A percentile compares a stretch with the other conserved stretches of the same genome.
phyloP scores from a whole-genome alignment of 2,797 vertebrate species.

The Vespertilio murinus region DNA sequence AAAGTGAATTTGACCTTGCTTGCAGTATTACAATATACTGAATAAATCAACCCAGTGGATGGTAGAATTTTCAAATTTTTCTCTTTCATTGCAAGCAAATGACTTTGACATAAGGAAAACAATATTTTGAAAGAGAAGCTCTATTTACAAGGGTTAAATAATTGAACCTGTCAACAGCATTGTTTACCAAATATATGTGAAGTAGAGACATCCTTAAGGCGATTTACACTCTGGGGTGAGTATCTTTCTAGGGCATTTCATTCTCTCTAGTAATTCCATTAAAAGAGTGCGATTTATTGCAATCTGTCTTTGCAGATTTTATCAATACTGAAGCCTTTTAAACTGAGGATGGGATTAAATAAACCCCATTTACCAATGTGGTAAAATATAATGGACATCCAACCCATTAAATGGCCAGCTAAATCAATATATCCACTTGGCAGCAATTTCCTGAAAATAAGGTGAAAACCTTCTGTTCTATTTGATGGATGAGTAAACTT shows the following conservation, averaged over 20 bases:
- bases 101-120: conserved; percentile 40
- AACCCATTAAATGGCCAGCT: conserved; percentile 78
- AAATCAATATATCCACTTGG: conserved; percentile 82
- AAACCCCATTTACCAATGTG: conserved; percentile 81
- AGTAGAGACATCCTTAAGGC: conserved; percentile 47
- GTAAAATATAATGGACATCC: conserved; percentile 84
- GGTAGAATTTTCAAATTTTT: neutral
- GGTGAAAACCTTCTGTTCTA: conserved; percentile 78
- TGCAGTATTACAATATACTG: neutral
- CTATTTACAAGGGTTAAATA: conserved; percentile 59
- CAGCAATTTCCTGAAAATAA: conserved; percentile 82
- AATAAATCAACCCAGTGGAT: neutral
- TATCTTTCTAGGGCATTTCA: conserved; percentile 66
- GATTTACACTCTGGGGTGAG: conserved; percentile 56
- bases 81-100: neutral
- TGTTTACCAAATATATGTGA: conserved; percentile 56
- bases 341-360: conserved; percentile 82
- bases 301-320: conserved; percentile 82
- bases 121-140: conserved; percentile 17
- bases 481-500: conserved; percentile 84
- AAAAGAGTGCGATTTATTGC: conserved; percentile 81
- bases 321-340: conserved; percentile 84
- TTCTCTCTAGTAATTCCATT: conserved; percentile 81
- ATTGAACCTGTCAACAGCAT: conserved; percentile 39
- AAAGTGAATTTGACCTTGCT: conserved; percentile 12